Conservation (phyloP, 1,140 invertebrate genomes). For the Dysdera silvatica region DNA sequence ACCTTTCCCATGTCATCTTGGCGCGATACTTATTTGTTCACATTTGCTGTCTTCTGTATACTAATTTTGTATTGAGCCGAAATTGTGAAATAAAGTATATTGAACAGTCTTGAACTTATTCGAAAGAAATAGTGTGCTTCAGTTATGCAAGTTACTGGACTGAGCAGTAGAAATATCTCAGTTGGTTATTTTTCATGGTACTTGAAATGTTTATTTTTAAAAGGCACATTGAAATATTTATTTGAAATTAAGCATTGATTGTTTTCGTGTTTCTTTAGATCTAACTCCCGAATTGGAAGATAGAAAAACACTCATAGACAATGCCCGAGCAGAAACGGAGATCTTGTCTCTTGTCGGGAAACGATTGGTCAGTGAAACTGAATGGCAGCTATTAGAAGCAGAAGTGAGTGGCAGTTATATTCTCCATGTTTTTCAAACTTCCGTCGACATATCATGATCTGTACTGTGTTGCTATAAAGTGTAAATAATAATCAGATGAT, state of each 20-base stretch:
- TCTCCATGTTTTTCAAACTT: neutral
- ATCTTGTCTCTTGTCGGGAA: slow-evolving; percentile 38
- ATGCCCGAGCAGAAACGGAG: slow-evolving; percentile 35
- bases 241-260: neutral
- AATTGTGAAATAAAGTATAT: too few species aligned
- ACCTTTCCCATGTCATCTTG: too few species aligned
- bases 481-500: too few species aligned
- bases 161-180: too few species aligned
- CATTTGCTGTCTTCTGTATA: too few species aligned
- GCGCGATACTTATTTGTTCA: too few species aligned
- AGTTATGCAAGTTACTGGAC: too few species aligned
- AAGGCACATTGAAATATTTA: neutral
- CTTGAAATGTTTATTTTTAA: neutral
- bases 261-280: slow-evolving; percentile 35
- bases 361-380: slow-evolving; percentile 46
- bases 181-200: neutral
- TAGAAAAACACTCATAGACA: slow-evolving; percentile 39
- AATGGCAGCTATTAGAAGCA: slow-evolving; percentile 47
- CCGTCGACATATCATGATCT: neutral
- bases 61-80: too few species aligned
- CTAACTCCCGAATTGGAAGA: slow-evolving; percentile 44
- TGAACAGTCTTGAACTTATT: too few species aligned
- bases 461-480: too few species aligned
- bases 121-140: too few species aligned
- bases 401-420: slow-evolving; percentile 38